phyloP scores from a whole-genome alignment of 1,140 invertebrate species.

The Aphelinus atriplicis region DNA sequence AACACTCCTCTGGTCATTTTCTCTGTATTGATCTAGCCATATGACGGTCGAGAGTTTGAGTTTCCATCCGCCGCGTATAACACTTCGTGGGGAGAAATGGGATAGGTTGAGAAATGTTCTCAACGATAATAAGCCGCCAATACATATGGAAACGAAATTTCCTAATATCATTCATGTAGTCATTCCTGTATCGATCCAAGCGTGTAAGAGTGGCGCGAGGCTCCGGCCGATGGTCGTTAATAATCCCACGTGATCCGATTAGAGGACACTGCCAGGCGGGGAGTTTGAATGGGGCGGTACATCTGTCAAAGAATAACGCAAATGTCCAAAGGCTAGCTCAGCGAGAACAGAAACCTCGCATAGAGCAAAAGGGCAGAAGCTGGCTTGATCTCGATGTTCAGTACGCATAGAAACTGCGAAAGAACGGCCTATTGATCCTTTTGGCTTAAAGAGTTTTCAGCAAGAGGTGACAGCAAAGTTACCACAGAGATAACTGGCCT shows the following conservation, averaged over 20 bases:
- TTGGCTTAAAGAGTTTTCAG: constrained; percentile 64
- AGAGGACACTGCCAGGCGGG: constrained; percentile 74
- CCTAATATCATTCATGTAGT: too few species aligned
- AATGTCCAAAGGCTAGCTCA: constrained; percentile 81
- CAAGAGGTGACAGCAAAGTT: constrained; percentile 78
- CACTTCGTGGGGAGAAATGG: too few species aligned
- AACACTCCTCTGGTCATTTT: too few species aligned
- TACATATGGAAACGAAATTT: too few species aligned
- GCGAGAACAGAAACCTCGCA: constrained; percentile 79
- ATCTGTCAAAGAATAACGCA: constrained; percentile 80
- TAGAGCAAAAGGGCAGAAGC: constrained; percentile 82
- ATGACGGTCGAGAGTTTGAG: too few species aligned
- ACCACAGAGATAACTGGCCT: constrained; percentile 79
- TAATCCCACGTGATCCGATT: constrained; percentile 68
- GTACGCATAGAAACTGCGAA: constrained; percentile 78
- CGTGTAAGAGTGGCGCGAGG: too few species aligned
- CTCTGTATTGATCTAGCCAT: too few species aligned
- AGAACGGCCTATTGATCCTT: constrained; percentile 80
- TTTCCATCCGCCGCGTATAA: too few species aligned
- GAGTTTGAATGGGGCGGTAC: constrained; percentile 83
- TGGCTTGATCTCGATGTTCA: constrained; percentile 80
- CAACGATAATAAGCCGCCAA: too few species aligned
- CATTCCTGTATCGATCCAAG: too few species aligned
- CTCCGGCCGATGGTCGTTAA: constrained; percentile 57
- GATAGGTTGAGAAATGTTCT: too few species aligned